Evolutionary conservation across 37 sponge, comb jelly and placozoan species (phyloP), one percentile per base, ranked within the genome.

Genomic region (Sycon ciliatum): DNA sequence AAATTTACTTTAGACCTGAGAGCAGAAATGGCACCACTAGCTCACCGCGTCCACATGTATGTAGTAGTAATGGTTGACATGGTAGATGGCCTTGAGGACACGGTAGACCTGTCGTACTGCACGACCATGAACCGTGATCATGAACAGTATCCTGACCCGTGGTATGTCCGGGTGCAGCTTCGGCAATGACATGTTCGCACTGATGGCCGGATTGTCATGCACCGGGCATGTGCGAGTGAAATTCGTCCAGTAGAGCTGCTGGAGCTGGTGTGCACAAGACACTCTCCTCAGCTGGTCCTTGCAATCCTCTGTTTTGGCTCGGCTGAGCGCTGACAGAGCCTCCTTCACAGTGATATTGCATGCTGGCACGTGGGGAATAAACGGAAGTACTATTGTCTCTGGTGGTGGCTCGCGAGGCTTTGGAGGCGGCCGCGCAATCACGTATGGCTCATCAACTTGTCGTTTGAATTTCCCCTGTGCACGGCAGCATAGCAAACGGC

Each of bases 1-100:
- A n/a, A n/a, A n/a, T n/a, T n/a, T n/a, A n/a, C n/a, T n/a, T n/a
- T n/a, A n/a, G n/a, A n/a, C n/a, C n/a, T n/a, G n/a, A n/a, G n/a
- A n/a, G n/a, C n/a, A n/a, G n/a, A n/a, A n/a, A n/a, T n/a, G n/a
- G n/a, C n/a, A n/a, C n/a, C n/a, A n/a, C n/a, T n/a, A n/a, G 76
- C 87, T 73, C 32, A 90, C 91, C 16, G 76, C 65, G 72, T 93
- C 94, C 13, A 89, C 84, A 61, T 93, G 94, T 28, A 93, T 73
- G 73, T 72, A 89, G 73, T 77, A 93, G 72, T 86, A 93, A 70
- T 93, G 89, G 53, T 85, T 82, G 0, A 38, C 32, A 69, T 93
- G 86, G 61, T 93, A 93, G 37, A 93, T 82, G 4, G 91, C 86
- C 57, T 83, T 93, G 76, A 93, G 79, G 64, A 93, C 60, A 37